phyloP scores from a whole-genome alignment of 2,888 invertebrate genomes.

The Philopedon plagiatum region DNA sequence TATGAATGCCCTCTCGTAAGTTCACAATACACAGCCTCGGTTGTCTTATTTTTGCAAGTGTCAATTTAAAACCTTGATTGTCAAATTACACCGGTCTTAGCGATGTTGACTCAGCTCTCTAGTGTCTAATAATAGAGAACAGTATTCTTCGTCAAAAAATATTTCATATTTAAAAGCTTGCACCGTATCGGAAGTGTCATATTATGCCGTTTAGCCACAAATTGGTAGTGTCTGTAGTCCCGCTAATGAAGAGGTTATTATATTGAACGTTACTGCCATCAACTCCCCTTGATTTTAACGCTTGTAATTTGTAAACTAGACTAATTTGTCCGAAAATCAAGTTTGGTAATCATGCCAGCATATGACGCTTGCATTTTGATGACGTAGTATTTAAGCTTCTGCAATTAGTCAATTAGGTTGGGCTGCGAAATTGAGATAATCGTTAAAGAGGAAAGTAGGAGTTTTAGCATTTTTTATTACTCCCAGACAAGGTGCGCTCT shows the following conservation, averaged over 20 bases:
- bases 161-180: background rate
- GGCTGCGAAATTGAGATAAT: background rate
- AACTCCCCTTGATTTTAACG: slow-evolving; percentile 45
- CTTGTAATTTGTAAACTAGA: slow-evolving; percentile 42
- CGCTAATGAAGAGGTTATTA: slow-evolving; percentile 49
- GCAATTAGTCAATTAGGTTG: slow-evolving; percentile 2
- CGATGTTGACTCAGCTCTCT: too few relatives aligned
- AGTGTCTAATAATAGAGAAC: too few relatives aligned
- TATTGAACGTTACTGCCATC: slow-evolving; percentile 38
- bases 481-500: too few relatives aligned
- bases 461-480: too few relatives aligned
- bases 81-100: too few relatives aligned
- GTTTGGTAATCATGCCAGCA: slow-evolving; percentile 32
- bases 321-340: slow-evolving; percentile 42
- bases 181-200: slow-evolving; percentile 27
- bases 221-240: slow-evolving; percentile 39
- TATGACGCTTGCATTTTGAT: slow-evolving; percentile 32
- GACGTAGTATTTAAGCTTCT: slow-evolving; percentile 9
- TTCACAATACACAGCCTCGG: too few relatives aligned
- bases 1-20: too few relatives aligned
- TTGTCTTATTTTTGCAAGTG: too few relatives aligned
- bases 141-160: too few relatives aligned
- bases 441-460: background rate
- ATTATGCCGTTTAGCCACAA: slow-evolving; percentile 43
- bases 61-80: too few relatives aligned